Percentiles rank a stretch among this genome's conserved stretches.
Evolutionary conservation across 1,140 invertebrate species (phyloP).

Genomic region (Dolichoris vasculosae): DNA sequence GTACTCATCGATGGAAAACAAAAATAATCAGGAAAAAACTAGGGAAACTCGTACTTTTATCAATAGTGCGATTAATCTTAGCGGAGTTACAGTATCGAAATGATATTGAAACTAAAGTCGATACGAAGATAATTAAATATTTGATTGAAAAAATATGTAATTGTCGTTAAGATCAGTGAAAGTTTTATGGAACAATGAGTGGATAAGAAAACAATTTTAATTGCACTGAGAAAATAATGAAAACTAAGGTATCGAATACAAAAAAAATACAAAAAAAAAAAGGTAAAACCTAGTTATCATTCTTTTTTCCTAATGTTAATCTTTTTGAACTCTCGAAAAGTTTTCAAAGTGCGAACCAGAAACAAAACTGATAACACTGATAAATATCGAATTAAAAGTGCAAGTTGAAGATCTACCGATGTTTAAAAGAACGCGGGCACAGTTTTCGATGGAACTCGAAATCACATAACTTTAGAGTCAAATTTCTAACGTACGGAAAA

Average conservation of each 20-base stretch:
- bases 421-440: background rate
- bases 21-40: background rate
- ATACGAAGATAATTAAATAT: background rate
- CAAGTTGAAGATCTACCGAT: background rate
- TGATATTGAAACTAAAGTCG: background rate
- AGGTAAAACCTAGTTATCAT: background rate
- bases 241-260: background rate
- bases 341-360: background rate
- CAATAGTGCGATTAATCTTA: background rate
- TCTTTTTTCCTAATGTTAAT: background rate
- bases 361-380: background rate
- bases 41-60: background rate
- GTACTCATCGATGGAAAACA: constrained; percentile 15
- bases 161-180: constrained; percentile 1
- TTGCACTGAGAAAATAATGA: background rate
- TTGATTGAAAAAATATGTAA: background rate
- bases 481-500: background rate
- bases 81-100: background rate
- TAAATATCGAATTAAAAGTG: background rate
- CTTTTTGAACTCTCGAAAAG: background rate
- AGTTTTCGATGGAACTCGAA: background rate
- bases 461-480: background rate
- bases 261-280: background rate
- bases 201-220: background rate
- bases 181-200: constrained; percentile 8